Conservation (phyloP, 2,113 vertebrate genomes). For the Aplodontia rufa region DNA sequence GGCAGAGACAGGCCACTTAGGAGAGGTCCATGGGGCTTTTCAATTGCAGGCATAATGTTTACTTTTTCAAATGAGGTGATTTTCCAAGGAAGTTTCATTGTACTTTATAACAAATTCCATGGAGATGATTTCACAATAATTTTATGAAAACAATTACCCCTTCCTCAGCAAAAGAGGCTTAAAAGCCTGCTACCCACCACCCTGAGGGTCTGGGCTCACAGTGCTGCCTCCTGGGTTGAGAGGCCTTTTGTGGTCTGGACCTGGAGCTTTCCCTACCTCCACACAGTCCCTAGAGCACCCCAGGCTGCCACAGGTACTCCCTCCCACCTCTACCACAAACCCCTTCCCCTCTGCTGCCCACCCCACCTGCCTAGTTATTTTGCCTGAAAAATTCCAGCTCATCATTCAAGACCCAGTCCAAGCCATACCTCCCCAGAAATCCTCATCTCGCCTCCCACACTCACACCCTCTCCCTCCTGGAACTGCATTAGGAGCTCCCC, state of each 20-base stretch:
- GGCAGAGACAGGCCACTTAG: neutral
- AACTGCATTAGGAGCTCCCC: neutral
- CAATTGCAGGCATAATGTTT: neutral
- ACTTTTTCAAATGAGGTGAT: neutral
- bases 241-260: neutral
- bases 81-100: neutral
- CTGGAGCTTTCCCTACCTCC: neutral
- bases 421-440: neutral
- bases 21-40: neutral
- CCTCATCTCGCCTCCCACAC: neutral
- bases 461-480: neutral
- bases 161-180: neutral
- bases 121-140: neutral
- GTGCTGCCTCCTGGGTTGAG: neutral
- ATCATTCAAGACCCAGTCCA: neutral
- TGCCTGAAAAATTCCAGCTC: neutral
- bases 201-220: neutral
- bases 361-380: neutral
- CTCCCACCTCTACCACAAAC: accelerated
- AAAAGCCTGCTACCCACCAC: neutral
- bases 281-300: accelerated
- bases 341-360: neutral
- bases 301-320: accelerated
- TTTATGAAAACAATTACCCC: neutral
- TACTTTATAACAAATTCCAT: neutral